Conservation (phyloP, 2,797 vertebrate genomes). For the Danio jaintianensis region DNA sequence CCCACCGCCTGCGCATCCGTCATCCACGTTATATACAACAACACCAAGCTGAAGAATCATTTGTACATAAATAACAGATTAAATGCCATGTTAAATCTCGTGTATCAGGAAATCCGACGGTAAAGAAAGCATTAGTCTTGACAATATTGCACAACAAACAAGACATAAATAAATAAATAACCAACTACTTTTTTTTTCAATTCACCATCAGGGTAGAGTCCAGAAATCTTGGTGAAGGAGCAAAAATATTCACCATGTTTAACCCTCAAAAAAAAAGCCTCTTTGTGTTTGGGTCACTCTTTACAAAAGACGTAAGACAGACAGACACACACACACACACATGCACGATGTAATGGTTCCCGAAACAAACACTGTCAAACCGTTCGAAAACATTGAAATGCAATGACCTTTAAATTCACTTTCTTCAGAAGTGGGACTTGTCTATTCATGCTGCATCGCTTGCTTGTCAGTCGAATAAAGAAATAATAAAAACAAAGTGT, state of each 20-base stretch:
- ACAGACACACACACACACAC: not conserved
- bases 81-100: not conserved
- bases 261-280: not conserved
- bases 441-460: not conserved
- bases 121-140: conserved; percentile 34
- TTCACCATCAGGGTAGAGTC: not conserved
- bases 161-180: conserved; percentile 51
- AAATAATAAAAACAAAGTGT: too few relatives aligned
- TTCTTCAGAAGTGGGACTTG: not conserved
- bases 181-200: not conserved
- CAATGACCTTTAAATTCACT: not conserved
- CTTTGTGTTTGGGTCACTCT: conserved; percentile 11
- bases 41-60: conserved; percentile 76
- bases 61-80: conserved; percentile 80
- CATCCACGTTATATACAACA: conserved; percentile 74
- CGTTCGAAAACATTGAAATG: conserved; percentile 7
- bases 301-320: not conserved
- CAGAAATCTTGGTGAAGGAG: not conserved
- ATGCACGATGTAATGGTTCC: not conserved
- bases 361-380: not conserved
- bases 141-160: conserved; percentile 80
- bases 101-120: not conserved
- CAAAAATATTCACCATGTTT: not conserved
- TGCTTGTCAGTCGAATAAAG: not conserved
- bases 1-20: not conserved